These are phyloP conservation scores for Patiria pectinifera DNA, from an alignment of 53 echinoderm and acorn worm genomes.

Conservation along the genomic window DNA sequence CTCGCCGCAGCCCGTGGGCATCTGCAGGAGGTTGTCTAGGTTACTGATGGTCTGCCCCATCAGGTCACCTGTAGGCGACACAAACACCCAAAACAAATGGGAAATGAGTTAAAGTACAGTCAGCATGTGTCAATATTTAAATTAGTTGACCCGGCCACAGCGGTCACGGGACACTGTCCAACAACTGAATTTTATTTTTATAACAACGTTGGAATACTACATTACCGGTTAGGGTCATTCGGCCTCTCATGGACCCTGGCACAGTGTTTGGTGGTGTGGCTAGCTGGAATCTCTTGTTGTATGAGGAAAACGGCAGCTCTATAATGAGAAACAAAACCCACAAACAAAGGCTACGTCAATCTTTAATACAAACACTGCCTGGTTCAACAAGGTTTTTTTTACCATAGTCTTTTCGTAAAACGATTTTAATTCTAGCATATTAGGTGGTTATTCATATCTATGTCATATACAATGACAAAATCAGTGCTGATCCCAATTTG, in stretches of 20 bases:
- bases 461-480: background rate
- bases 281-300: constrained; percentile 48
- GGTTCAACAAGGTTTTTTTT: background rate
- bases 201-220: background rate
- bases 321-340: background rate
- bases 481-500: background rate
- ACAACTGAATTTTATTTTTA: too few species aligned
- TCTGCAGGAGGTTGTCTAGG: constrained; percentile 70
- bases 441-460: too few species aligned
- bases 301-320: constrained; percentile 20
- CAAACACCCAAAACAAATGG: background rate
- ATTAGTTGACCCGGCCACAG: too few species aligned
- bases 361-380: background rate
- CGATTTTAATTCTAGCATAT: too few species aligned
- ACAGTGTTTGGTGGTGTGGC: constrained; percentile 75
- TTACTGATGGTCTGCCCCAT: constrained; percentile 77
- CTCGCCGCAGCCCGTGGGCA: constrained; percentile 87
- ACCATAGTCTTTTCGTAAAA: too few species aligned
- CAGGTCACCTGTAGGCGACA: constrained; percentile 71
- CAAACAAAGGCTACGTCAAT: background rate
- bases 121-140: too few species aligned
- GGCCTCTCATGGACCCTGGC: constrained; percentile 79
- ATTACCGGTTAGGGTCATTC: constrained; percentile 80
- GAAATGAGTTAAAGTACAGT: too few species aligned
- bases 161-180: too few species aligned